These are phyloP conservation scores for Stegana nigrithorax DNA, from an alignment of 2,888 invertebrate species.

Conservation along the genomic window DNA sequence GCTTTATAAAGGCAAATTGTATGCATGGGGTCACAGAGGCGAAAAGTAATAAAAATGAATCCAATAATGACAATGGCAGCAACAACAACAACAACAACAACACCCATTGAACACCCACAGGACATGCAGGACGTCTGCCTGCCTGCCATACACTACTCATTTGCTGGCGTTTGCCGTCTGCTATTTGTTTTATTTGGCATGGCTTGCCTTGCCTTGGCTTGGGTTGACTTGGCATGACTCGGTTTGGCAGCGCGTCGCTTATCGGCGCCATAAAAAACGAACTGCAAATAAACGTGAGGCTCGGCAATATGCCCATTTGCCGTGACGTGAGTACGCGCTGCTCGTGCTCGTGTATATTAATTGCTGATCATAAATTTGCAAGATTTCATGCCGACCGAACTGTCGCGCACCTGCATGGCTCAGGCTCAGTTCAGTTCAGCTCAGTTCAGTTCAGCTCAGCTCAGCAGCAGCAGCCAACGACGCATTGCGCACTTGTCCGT, in stretches of 20 bases:
- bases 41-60: too few relatives aligned
- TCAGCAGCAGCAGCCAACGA: constrained; percentile 48
- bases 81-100: constrained; percentile 46
- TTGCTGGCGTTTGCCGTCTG: neutral
- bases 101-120: constrained; percentile 33
- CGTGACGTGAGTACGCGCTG: neutral
- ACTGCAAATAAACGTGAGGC: neutral
- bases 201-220: too few relatives aligned
- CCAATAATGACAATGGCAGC: constrained; percentile 40
- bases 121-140: neutral
- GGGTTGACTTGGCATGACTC: too few relatives aligned
- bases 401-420: neutral
- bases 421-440: constrained; percentile 22
- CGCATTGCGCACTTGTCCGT: constrained; percentile 21
- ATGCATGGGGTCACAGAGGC: too few relatives aligned
- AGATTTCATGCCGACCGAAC: neutral
- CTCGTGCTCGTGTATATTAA: constrained; percentile 7
- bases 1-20: constrained; percentile 45
- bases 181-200: constrained; percentile 37
- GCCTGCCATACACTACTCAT: constrained; percentile 36
- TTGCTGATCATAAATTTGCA: constrained; percentile 11
- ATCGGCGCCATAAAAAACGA: neutral
- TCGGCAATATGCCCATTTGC: neutral
- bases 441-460: constrained; percentile 38
- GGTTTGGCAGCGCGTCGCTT: neutral